Evolutionary conservation across 2,797 vertebrate genomes (phyloP).

Genomic region (Pseudochaenichthys georgianus): DNA sequence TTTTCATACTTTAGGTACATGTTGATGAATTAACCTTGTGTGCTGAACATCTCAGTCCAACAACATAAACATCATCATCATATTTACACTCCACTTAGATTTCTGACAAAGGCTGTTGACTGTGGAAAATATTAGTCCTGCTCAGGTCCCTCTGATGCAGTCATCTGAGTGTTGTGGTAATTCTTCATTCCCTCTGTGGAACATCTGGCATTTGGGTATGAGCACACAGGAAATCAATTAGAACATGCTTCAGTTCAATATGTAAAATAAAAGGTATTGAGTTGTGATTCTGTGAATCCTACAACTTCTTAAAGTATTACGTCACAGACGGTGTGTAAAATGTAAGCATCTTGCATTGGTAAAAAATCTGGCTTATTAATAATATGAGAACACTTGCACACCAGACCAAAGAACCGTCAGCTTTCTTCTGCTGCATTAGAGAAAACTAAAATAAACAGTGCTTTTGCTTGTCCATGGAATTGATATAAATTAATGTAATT

Average conservation of each 20-base stretch:
- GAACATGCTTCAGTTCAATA: not conserved
- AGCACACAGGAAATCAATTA: conserved; percentile 46
- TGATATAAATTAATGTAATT: too few relatives aligned
- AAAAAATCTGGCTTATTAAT: not conserved
- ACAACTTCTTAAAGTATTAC: not conserved
- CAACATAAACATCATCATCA: conserved; percentile 25
- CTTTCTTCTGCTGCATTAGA: not conserved
- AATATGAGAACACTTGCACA: not conserved
- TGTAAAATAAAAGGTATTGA: conserved; percentile 10
- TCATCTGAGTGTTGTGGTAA: conserved; percentile 73
- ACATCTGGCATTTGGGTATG: conserved; percentile 77
- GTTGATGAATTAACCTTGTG: too few relatives aligned
- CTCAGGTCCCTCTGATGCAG: conserved; percentile 37
- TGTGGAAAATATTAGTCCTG: conserved; percentile 76
- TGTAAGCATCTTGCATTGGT: not conserved
- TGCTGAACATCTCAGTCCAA: conserved; percentile 10
- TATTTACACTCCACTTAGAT: not conserved
- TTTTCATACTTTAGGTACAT: too few relatives aligned
- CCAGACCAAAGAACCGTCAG: not conserved
- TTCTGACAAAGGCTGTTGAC: not conserved
- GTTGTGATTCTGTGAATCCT: not conserved
- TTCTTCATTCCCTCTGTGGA: conserved; percentile 71
- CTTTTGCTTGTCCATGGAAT: not conserved
- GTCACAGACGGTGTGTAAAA: not conserved
- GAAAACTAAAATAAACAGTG: not conserved